Evolutionary conservation across 2,888 invertebrate genomes (phyloP).

Genomic region (Cantharis nigra): DNA sequence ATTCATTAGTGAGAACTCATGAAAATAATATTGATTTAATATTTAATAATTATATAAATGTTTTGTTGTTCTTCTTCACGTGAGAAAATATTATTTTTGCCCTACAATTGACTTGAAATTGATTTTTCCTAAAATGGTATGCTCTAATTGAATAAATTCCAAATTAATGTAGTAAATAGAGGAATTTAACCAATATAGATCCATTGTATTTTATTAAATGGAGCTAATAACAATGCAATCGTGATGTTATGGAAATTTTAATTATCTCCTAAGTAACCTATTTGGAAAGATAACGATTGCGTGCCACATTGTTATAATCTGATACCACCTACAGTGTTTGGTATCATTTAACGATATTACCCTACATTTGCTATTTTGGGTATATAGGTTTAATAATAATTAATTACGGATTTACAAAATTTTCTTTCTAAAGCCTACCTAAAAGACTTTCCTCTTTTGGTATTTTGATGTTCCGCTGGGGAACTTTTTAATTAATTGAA

Average conservation of each 20-base stretch:
- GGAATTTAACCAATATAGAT: not conserved
- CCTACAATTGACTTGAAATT: not conserved
- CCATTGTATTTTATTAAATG: not conserved
- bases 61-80: too few species aligned
- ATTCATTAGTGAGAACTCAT: too few species aligned
- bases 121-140: not conserved
- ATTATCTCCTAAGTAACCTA: conserved; percentile 13
- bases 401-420: not conserved
- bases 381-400: not conserved
- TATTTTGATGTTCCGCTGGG: not conserved
- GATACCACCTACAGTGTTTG: conserved; percentile 5
- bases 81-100: not conserved
- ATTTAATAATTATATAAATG: too few species aligned
- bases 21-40: too few species aligned
- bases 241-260: conserved; percentile 14
- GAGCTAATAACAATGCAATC: conserved; percentile 11
- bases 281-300: conserved; percentile 13
- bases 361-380: not conserved
- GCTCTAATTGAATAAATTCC: not conserved
- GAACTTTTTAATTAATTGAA: not conserved
- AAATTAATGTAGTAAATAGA: not conserved
- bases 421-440: not conserved
- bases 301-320: conserved; percentile 19
- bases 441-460: too few species aligned
- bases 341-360: not conserved